Percentiles rank a stretch among this genome's conserved stretches.
These are phyloP conservation scores for Poeciliopsis presidionis DNA, from an alignment of 2,797 vertebrate species.

Conservation along the genomic window DNA sequence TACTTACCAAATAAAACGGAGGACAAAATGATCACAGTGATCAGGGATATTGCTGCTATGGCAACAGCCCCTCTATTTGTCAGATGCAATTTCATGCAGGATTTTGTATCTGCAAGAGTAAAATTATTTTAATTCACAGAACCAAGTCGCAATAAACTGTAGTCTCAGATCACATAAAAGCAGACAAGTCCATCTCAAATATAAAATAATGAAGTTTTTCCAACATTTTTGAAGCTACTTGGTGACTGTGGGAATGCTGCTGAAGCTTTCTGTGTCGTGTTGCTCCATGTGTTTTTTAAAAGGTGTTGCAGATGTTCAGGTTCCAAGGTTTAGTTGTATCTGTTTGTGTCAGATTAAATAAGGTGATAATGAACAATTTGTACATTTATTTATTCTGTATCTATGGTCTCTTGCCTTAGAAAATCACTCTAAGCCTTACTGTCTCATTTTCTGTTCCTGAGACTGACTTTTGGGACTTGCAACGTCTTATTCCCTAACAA, in stretches of 20 bases:
- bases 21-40: slow-evolving; percentile 11
- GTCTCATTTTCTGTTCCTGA: not conserved
- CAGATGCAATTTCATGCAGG: not conserved
- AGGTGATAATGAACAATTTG: not conserved
- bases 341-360: not conserved
- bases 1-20: slow-evolving; percentile 32
- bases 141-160: not conserved
- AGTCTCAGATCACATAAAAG: not conserved
- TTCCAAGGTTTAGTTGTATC: not conserved
- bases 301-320: not conserved
- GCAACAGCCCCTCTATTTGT: not conserved
- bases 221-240: not conserved
- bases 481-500: not conserved
- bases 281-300: not conserved
- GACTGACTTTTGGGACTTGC: not conserved
- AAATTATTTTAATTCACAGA: not conserved
- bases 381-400: too few species aligned
- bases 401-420: too few species aligned
- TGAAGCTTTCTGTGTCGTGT: not conserved
- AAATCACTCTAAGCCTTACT: too few species aligned
- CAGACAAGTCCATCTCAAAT: not conserved
- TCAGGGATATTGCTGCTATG: not conserved
- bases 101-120: not conserved
- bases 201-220: not conserved
- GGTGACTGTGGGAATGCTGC: not conserved